Evolutionary conservation across 1,140 invertebrate species (phyloP).

Genomic region (Asobara japonica): DNA sequence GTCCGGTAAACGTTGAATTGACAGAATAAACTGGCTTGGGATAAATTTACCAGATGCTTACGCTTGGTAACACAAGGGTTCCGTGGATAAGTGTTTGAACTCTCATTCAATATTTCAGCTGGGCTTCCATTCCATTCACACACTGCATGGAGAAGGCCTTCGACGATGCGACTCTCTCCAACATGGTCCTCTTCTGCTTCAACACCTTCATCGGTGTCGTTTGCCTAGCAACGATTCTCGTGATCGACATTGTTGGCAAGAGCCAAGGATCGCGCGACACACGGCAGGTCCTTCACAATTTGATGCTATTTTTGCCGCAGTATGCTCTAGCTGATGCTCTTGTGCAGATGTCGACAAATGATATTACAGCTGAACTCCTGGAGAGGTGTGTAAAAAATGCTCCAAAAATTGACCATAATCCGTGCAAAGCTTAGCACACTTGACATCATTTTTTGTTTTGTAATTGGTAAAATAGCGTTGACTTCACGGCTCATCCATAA

Average conservation of each 20-base stretch:
- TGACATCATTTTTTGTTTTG: too few relatives aligned
- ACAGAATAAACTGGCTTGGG: too few relatives aligned
- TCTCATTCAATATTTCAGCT: constrained; percentile 49
- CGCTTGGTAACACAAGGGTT: neutral
- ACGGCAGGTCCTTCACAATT: constrained; percentile 70
- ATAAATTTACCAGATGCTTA: too few relatives aligned
- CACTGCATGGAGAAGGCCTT: constrained; percentile 73
- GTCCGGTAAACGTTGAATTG: too few relatives aligned
- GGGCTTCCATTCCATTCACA: constrained; percentile 66
- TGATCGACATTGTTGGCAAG: constrained; percentile 73
- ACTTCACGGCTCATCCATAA: too few relatives aligned
- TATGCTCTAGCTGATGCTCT: constrained; percentile 73
- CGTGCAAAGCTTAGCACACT: too few relatives aligned
- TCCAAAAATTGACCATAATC: too few relatives aligned
- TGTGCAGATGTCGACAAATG: constrained; percentile 73
- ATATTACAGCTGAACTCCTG: constrained; percentile 69
- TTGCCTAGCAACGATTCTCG: constrained; percentile 70
- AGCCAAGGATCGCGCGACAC: constrained; percentile 68
- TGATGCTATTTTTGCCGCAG: constrained; percentile 72
- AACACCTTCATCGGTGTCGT: constrained; percentile 72
- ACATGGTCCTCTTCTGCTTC: constrained; percentile 73
- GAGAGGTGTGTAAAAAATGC: too few relatives aligned
- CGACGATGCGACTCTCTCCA: constrained; percentile 71
- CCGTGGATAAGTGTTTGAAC: neutral
- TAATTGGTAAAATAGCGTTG: too few relatives aligned